Conservation (phyloP, 2,888 invertebrate species). For the Notodonta dromedarius region DNA sequence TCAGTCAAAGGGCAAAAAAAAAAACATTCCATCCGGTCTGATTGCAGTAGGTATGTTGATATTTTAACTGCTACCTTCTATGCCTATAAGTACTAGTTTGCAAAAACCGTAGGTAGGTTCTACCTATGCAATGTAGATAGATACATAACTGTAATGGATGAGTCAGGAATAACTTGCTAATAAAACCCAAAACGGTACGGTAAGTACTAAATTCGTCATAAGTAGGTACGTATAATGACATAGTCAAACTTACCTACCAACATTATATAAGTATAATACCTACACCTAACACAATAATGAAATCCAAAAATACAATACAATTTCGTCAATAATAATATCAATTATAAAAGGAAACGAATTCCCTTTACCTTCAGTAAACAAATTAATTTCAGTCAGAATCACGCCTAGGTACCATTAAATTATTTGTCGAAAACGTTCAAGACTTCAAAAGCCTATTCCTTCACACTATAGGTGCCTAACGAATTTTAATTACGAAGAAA, state of each 20-base stretch:
- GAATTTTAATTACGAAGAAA: conserved; percentile 60
- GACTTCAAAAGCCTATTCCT: conserved; percentile 26
- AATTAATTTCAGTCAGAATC: conserved; percentile 36
- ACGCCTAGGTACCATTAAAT: conserved; percentile 36
- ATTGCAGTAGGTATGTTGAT: too few species aligned
- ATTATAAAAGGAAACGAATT: conserved; percentile 17
- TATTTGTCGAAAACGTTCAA: conserved; percentile 33
- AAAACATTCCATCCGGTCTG: too few species aligned
- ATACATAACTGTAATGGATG: not conserved
- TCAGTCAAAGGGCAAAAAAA: too few species aligned
- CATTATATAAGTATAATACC: not conserved
- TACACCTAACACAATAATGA: too few species aligned
- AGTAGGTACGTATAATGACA: not conserved
- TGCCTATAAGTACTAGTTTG: too few species aligned
- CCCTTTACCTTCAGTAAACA: conserved; percentile 18
- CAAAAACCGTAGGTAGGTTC: too few species aligned
- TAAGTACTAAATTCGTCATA: not conserved
- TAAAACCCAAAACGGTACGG: not conserved
- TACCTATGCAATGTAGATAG: not conserved
- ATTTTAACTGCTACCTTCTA: too few species aligned
- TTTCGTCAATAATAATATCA: conserved; percentile 1
- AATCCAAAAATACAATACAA: not conserved
- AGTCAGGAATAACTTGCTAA: conserved; percentile 1
- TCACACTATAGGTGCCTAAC: conserved; percentile 37
- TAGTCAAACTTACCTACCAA: not conserved